These are phyloP conservation scores for Anodontia alba DNA, from an alignment of 2,888 invertebrate species.

Conservation along the genomic window DNA sequence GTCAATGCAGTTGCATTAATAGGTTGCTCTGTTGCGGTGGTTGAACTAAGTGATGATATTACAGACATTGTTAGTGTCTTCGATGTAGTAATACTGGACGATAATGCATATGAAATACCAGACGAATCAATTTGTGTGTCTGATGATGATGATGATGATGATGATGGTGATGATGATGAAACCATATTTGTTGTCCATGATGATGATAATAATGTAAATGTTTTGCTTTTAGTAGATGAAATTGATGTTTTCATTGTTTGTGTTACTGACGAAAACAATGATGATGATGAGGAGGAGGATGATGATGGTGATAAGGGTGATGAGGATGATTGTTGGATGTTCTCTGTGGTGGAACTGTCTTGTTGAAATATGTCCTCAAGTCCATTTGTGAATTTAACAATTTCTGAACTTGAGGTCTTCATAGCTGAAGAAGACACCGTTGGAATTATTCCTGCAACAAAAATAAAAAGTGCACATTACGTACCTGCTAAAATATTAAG, in stretches of 20 bases:
- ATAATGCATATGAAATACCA: neutral
- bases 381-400: too few species aligned
- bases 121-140: neutral
- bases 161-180: conserved; percentile 4
- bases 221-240: conserved; percentile 11
- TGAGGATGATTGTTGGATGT: neutral
- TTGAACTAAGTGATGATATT: neutral
- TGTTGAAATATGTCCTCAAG: too few species aligned
- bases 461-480: too few species aligned
- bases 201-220: conserved; percentile 3
- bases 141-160: neutral
- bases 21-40: neutral
- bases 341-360: too few species aligned
- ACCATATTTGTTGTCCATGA: neutral
- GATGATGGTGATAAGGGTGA: neutral
- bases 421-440: too few species aligned
- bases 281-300: neutral
- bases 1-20: neutral
- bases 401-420: too few species aligned
- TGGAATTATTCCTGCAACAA: too few species aligned
- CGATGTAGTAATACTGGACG: neutral
- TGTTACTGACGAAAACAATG: neutral
- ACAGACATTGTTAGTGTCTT: neutral
- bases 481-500: too few species aligned
- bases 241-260: neutral